Base-by-base conservation (phyloP, 2,113 vertebrate genomes). In the Chaetodon trifascialis region DNA sequence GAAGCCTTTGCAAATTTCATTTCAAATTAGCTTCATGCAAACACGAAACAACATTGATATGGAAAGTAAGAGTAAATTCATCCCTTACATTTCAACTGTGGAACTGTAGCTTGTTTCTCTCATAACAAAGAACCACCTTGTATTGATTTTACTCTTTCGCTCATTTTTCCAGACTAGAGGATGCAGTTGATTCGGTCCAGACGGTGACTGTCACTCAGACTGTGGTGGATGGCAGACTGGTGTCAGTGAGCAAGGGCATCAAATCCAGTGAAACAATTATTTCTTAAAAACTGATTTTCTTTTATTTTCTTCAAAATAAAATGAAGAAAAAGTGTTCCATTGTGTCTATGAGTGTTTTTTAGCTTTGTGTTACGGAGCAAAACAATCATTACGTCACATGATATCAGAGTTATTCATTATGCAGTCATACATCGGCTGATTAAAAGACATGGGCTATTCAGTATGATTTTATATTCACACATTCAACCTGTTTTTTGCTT, bases 151-250 rank as follows among this genome's bases (percentile, higher is more conserved):
- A 49, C 11, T 70, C 0, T 64, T 56, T 74, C 58, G 6, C 76
- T 73, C 7, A 14, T 60, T 67, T 36, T 65, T 79, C 10, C 77
- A 93, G 93, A 46, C 69, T 92, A 15, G 63, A 87, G 1, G 90
- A 92, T 46, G 89, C 92, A 10, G 0, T 90, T 10, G 81, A 92
- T 0, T 0, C 4, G 0, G 86, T 3, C 1, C 30, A 72, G 73
- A 62, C 0, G 2, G 25, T 93, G 75, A 93, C 89, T 0, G 25
- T 93, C 80, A 92, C 84, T 77, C 90, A 94, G 85, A 93, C 86
- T 8, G 17, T 94, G 58, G 91, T 93, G 73, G 87, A 94, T 2
- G 91, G 93, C 19, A 93, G 91, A 86, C 14, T 94, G 58, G 92
- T 94, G 79, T 88, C 92, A 42, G 89, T 93, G 78, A 91, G 79